Percentiles rank a stretch among this genome's conserved stretches.
phyloP scores from a whole-genome alignment of 1,140 invertebrate genomes.

The Zaprionus tsacasi region DNA sequence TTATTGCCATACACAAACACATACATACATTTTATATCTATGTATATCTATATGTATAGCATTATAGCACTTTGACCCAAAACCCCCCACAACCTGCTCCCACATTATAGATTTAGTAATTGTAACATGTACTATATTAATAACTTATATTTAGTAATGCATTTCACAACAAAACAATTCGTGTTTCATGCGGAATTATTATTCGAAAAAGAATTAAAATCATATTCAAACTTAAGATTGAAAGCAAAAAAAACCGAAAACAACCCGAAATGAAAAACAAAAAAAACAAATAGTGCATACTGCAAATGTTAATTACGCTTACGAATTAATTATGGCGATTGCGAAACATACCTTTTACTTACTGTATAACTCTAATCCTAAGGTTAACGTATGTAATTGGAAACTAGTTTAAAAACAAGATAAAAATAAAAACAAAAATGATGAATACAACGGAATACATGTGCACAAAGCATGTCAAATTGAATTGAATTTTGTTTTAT shows the following conservation, averaged over 20 bases:
- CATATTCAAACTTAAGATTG: constrained; percentile 2
- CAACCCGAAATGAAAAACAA: constrained; percentile 1
- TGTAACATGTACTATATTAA: constrained; percentile 45
- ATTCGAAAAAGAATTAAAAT: constrained; percentile 13
- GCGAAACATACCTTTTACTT: constrained; percentile 46
- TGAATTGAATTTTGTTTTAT: constrained; percentile 16
- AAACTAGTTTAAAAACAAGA: constrained; percentile 50
- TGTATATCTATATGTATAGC: constrained; percentile 10
- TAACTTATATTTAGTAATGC: constrained; percentile 41
- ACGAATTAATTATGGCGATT: constrained; percentile 47
- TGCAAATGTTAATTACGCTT: constrained; percentile 48
- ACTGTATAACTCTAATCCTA: constrained; percentile 43
- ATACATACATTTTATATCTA: constrained; percentile 10
- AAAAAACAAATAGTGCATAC: constrained; percentile 31
- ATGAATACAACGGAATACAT: constrained; percentile 35
- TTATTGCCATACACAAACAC: constrained; percentile 29
- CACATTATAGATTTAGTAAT: constrained; percentile 33
- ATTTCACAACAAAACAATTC: constrained; percentile 41
- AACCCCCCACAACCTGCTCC: not conserved
- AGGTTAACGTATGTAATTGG: constrained; percentile 52
- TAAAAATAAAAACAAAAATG: constrained; percentile 39
- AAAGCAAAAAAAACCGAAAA: not conserved
- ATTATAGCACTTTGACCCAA: constrained; percentile 27
- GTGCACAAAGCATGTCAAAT: constrained; percentile 21
- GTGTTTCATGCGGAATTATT: constrained; percentile 31